phyloP scores from a whole-genome alignment of 1,140 invertebrate species.

The Dendroctonus ponderosae region DNA sequence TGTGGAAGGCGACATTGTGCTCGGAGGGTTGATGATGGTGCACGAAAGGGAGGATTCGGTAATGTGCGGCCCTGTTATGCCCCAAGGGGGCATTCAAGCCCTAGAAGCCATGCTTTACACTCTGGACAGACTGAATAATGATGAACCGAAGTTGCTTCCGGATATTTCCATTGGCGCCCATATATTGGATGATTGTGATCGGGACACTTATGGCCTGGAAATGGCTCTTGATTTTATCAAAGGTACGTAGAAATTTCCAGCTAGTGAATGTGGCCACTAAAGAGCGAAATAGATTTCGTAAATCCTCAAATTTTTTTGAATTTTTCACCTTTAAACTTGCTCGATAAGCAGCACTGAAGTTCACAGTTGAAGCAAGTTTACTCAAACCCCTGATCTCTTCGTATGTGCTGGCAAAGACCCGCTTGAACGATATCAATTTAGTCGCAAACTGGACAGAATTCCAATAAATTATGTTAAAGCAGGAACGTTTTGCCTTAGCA shows the following conservation, averaged over 20 bases:
- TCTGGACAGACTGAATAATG: constrained; percentile 72
- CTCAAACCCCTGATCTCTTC: too few species aligned
- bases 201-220: constrained; percentile 87
- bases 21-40: constrained; percentile 93
- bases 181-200: constrained; percentile 87
- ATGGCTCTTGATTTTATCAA: constrained; percentile 93
- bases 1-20: constrained; percentile 77
- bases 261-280: too few species aligned
- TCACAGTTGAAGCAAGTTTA: not conserved
- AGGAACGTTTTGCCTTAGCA: too few species aligned
- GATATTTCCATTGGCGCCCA: constrained; percentile 76
- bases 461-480: too few species aligned
- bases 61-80: constrained; percentile 84
- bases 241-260: constrained; percentile 61
- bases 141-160: constrained; percentile 57
- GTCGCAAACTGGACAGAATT: too few species aligned
- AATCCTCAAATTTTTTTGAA: too few species aligned
- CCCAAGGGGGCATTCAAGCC: constrained; percentile 82
- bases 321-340: not conserved
- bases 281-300: too few species aligned
- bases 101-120: constrained; percentile 86
- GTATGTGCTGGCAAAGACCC: too few species aligned
- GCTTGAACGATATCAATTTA: too few species aligned
- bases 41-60: constrained; percentile 79
- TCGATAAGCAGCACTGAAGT: not conserved